Evolutionary conservation across 2,888 invertebrate species (phyloP).

Genomic region (Diaperis boleti): DNA sequence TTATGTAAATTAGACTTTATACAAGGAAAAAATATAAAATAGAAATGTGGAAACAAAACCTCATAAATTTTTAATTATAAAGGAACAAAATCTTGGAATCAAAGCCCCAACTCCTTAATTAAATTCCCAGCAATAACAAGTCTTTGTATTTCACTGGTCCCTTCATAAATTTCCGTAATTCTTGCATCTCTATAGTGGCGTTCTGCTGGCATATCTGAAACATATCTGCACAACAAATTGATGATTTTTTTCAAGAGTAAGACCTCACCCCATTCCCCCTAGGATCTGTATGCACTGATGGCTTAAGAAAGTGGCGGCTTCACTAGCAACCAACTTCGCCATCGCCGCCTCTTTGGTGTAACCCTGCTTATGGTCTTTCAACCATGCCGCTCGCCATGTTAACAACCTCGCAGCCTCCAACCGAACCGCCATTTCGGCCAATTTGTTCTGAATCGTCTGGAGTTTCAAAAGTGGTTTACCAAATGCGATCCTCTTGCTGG

Average conservation of each 20-base stretch:
- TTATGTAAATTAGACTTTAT: too few species aligned
- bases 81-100: background rate
- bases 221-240: conserved; percentile 70
- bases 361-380: conserved; percentile 86
- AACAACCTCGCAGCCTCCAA: conserved; percentile 88
- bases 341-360: conserved; percentile 96
- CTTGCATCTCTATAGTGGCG: conserved; percentile 94
- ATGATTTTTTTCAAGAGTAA: background rate
- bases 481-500: conserved; percentile 89
- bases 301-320: conserved; percentile 90
- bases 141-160: conserved; percentile 95
- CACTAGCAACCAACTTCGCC: conserved; percentile 95
- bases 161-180: conserved; percentile 98
- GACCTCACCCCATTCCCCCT: conserved; percentile 65
- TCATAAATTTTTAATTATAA: too few species aligned
- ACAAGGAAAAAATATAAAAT: too few species aligned
- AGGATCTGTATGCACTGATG: conserved; percentile 89
- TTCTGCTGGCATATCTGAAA: conserved; percentile 96
- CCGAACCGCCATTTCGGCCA: conserved; percentile 90
- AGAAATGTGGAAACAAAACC: too few species aligned
- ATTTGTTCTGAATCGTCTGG: conserved; percentile 91
- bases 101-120: conserved; percentile 81
- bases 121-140: conserved; percentile 91
- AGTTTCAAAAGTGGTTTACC: conserved; percentile 88
- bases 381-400: conserved; percentile 91